Percentiles rank a stretch among this genome's conserved stretches.
These are phyloP conservation scores for Ptilorrhoa leucosticta DNA, from an alignment of 2,113 vertebrate genomes.

Conservation along the genomic window DNA sequence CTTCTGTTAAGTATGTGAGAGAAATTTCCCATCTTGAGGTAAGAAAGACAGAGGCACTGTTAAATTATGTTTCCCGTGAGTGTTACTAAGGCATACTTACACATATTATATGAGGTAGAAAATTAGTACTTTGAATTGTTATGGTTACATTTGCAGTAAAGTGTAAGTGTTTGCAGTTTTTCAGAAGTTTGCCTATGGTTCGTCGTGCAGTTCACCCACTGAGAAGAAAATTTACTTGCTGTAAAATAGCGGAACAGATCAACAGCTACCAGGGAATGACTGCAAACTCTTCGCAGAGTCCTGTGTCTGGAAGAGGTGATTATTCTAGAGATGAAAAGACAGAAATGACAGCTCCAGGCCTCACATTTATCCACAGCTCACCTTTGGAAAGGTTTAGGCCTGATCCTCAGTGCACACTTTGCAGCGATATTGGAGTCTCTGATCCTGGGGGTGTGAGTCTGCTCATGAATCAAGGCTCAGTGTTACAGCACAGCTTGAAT, in stretches of 20 bases:
- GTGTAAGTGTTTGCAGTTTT: slow-evolving; percentile 65
- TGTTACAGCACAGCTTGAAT: not conserved
- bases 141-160: slow-evolving; percentile 56
- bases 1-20: slow-evolving; percentile 58
- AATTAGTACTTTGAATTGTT: slow-evolving; percentile 65
- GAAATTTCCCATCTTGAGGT: slow-evolving; percentile 59
- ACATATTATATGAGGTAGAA: slow-evolving; percentile 61
- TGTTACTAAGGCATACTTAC: slow-evolving; percentile 59
- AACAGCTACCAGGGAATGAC: not conserved
- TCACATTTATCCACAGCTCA: not conserved
- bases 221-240: slow-evolving; percentile 58
- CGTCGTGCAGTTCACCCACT: slow-evolving; percentile 25
- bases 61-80: slow-evolving; percentile 68
- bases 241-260: not conserved
- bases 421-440: rapidly evolving
- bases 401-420: not conserved
- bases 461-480: not conserved
- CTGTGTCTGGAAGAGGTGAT: not conserved
- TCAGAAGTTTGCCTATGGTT: slow-evolving; percentile 49
- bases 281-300: not conserved
- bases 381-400: not conserved
- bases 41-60: slow-evolving; percentile 40
- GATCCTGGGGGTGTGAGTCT: not conserved
- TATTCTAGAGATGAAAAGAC: not conserved
- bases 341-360: not conserved